Percentiles rank a stretch among this genome's conserved stretches.
phyloP scores from a whole-genome alignment of 2,797 vertebrate species.

The Sebastolobus altivelis region DNA sequence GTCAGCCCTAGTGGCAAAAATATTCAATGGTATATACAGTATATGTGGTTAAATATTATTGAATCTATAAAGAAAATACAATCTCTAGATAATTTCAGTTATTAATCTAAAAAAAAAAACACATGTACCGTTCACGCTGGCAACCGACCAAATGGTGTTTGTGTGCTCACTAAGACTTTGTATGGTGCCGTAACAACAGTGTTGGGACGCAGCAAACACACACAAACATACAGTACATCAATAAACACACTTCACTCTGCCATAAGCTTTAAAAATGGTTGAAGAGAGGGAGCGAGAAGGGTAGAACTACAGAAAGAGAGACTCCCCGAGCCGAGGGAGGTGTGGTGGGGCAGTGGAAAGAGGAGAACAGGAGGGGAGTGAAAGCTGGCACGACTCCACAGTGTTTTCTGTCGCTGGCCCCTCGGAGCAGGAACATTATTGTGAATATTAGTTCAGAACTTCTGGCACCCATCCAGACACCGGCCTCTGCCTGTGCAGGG shows the following conservation, averaged over 20 bases:
- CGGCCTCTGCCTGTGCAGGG: conserved; percentile 59
- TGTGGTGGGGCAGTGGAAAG: conserved; percentile 49
- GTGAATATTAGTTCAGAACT: conserved; percentile 81
- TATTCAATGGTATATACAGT: background rate
- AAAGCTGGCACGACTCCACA: conserved; percentile 76
- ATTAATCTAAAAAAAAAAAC: background rate
- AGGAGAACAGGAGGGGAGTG: conserved; percentile 57
- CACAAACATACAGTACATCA: conserved; percentile 1
- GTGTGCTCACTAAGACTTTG: background rate
- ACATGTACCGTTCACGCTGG: background rate
- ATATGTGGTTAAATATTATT: background rate
- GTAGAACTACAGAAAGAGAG: conserved; percentile 52
- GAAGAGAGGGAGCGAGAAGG: conserved; percentile 21
- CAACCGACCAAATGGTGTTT: background rate
- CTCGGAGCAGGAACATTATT: conserved; percentile 76
- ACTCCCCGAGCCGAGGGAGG: conserved; percentile 55
- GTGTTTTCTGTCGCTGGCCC: conserved; percentile 73
- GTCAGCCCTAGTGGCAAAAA: too few relatives aligned
- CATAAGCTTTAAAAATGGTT: conserved; percentile 44
- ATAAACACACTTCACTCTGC: conserved; percentile 29
- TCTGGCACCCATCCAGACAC: conserved; percentile 80
- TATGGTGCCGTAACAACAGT: background rate
- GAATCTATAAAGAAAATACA: background rate
- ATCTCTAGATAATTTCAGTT: background rate
- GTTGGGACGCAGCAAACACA: conserved; percentile 3